A percentile compares a stretch with the other conserved stretches of the same genome.
Evolutionary conservation across 2,113 vertebrate species (phyloP).

Genomic region (Caloenas nicobarica): DNA sequence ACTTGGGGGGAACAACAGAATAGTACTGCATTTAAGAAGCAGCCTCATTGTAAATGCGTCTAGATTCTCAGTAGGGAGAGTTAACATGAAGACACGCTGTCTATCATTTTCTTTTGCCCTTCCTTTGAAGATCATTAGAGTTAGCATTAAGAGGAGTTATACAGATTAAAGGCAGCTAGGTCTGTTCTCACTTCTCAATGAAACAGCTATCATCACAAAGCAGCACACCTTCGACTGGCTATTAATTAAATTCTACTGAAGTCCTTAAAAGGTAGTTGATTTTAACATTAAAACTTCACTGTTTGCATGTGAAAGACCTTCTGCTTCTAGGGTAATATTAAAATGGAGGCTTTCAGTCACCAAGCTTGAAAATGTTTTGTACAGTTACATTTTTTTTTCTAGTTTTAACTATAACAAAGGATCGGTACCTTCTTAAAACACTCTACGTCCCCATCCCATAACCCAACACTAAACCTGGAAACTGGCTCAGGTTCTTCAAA

Average conservation of each 20-base stretch:
- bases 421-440: not conserved
- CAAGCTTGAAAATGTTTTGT: not conserved
- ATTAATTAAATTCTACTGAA: conserved; percentile 55
- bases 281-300: conserved; percentile 40
- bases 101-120: conserved; percentile 16
- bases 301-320: conserved; percentile 10
- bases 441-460: not conserved
- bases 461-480: not conserved
- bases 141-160: conserved; percentile 59
- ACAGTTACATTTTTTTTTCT: not conserved
- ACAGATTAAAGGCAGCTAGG: conserved; percentile 37
- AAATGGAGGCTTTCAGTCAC: not conserved
- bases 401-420: not conserved
- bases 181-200: not conserved
- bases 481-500: not conserved
- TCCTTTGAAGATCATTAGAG: conserved; percentile 59
- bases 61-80: not conserved
- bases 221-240: conserved; percentile 35
- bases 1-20: conserved; percentile 8
- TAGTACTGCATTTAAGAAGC: not conserved
- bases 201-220: conserved; percentile 52
- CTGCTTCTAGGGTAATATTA: not conserved
- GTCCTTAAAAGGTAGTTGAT: not conserved
- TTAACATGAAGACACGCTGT: not conserved
- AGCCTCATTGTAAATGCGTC: not conserved